Conservation (phyloP, 2,113 vertebrate genomes). For the Morone chrysops region DNA sequence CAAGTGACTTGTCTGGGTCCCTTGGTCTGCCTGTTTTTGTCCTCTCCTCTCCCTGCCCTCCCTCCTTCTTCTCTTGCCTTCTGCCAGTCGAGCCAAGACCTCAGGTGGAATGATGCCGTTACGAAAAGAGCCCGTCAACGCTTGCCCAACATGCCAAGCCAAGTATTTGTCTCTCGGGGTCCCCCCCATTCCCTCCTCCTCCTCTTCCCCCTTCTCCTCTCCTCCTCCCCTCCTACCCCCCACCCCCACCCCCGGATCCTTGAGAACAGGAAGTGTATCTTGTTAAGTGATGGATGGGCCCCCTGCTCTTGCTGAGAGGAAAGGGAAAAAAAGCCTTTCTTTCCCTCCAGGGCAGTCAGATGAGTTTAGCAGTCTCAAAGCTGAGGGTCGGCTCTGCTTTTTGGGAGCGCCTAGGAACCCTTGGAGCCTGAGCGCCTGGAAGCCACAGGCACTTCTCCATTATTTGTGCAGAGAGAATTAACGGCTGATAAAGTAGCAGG, state of each 20-base stretch:
- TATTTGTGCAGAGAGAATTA: constrained; percentile 52
- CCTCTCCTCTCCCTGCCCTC: neutral
- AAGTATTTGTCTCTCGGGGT: constrained; percentile 91
- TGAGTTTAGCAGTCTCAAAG: constrained; percentile 83
- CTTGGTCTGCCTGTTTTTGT: constrained; percentile 27
- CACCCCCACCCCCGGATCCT: constrained; percentile 76
- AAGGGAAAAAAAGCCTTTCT: constrained; percentile 80
- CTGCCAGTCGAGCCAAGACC: constrained; percentile 80
- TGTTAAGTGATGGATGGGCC: constrained; percentile 90
- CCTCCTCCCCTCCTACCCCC: constrained; percentile 42
- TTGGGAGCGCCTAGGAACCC: constrained; percentile 61
- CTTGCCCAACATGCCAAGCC: constrained; percentile 86
- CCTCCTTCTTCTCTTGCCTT: constrained; percentile 21
- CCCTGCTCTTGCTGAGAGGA: constrained; percentile 84
- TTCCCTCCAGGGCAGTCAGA: constrained; percentile 81
- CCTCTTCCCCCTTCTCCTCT: constrained; percentile 52
- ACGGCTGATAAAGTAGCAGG: constrained; percentile 52
- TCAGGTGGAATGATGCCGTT: constrained; percentile 87
- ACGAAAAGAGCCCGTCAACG: constrained; percentile 89
- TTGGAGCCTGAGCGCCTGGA: constrained; percentile 61
- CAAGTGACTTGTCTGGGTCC: constrained; percentile 49
- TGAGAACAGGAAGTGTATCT: constrained; percentile 94
- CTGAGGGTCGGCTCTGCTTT: constrained; percentile 66
- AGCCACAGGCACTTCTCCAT: constrained; percentile 47
- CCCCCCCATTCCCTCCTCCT: constrained; percentile 80